Evolutionary conservation across 2,113 vertebrate genomes (phyloP).

Genomic region (Halichoerus grypus): DNA sequence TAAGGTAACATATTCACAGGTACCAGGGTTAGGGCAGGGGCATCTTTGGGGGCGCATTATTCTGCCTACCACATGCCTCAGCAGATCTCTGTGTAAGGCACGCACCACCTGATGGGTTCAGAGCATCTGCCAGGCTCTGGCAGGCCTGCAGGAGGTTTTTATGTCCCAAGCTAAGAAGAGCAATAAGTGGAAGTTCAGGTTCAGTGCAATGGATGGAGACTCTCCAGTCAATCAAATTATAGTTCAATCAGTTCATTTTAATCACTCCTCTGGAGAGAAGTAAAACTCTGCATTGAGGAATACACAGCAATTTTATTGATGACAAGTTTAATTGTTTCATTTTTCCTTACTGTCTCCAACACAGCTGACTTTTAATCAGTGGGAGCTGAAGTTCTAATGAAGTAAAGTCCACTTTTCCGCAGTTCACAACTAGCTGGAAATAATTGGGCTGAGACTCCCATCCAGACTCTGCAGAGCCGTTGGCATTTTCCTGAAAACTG

Average conservation of each 20-base stretch:
- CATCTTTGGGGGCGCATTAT: not conserved
- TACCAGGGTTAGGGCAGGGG: not conserved
- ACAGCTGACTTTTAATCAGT: constrained; percentile 91
- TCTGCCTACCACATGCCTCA: not conserved
- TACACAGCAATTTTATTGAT: constrained; percentile 91
- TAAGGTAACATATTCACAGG: not conserved
- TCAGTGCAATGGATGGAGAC: constrained; percentile 78
- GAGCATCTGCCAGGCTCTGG: constrained; percentile 72
- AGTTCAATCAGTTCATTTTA: constrained; percentile 91
- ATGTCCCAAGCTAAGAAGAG: constrained; percentile 82
- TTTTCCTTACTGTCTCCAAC: constrained; percentile 89
- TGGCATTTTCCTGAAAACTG: constrained; percentile 91
- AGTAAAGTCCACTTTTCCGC: constrained; percentile 89
- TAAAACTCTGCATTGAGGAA: constrained; percentile 87
- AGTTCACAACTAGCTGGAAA: constrained; percentile 91
- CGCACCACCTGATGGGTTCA: not conserved
- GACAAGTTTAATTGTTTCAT: constrained; percentile 93
- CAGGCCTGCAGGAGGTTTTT: constrained; percentile 73
- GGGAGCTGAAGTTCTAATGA: constrained; percentile 91
- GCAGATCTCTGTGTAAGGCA: not conserved
- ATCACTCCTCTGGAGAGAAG: constrained; percentile 90
- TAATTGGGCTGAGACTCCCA: constrained; percentile 93
- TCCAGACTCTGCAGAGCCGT: constrained; percentile 89
- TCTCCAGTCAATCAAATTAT: constrained; percentile 90
- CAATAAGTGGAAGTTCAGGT: constrained; percentile 85